These are phyloP conservation scores for Diaperis boleti DNA, from an alignment of 2,888 invertebrate species.

Conservation along the genomic window DNA sequence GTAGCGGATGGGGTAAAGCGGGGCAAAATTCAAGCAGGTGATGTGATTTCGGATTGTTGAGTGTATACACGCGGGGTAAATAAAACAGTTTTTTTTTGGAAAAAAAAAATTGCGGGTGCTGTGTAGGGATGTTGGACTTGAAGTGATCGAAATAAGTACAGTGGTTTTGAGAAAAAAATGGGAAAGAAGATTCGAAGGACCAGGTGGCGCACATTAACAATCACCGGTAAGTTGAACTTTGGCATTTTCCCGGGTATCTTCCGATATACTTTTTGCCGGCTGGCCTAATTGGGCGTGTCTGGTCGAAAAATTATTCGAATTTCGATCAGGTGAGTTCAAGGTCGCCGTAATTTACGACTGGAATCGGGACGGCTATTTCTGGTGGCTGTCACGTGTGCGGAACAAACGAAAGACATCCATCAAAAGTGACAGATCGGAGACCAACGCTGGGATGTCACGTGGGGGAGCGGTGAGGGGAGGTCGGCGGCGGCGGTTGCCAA, in stretches of 20 bases:
- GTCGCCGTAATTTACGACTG: too few species aligned
- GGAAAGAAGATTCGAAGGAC: conserved; percentile 74
- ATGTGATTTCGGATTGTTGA: conserved; percentile 29
- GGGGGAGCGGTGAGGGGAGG: too few species aligned
- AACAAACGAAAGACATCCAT: conserved; percentile 23
- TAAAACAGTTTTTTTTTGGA: conserved; percentile 1
- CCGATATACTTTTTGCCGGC: background rate
- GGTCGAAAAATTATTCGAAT: background rate
- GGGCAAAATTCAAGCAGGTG: conserved; percentile 11
- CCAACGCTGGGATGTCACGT: conserved; percentile 15
- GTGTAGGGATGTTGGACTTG: conserved; percentile 19
- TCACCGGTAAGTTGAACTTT: conserved; percentile 66
- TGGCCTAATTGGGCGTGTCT: conserved; percentile 21
- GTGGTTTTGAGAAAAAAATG: conserved; percentile 66
- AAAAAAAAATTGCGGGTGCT: too few species aligned
- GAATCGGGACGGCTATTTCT: conserved; percentile 7
- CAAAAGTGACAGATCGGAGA: conserved; percentile 25
- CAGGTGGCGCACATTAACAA: conserved; percentile 73
- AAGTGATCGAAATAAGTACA: conserved; percentile 7
- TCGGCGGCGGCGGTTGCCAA: conserved; percentile 6
- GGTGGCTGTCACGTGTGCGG: conserved; percentile 15
- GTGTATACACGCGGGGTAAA: conserved; percentile 22
- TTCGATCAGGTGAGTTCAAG: conserved; percentile 33
- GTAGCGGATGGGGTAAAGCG: conserved; percentile 25
- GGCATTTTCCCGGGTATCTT: background rate